Percentiles rank a stretch among this genome's conserved stretches.
Conservation (phyloP, 2,888 invertebrate species). For the Leucoma salicis region DNA sequence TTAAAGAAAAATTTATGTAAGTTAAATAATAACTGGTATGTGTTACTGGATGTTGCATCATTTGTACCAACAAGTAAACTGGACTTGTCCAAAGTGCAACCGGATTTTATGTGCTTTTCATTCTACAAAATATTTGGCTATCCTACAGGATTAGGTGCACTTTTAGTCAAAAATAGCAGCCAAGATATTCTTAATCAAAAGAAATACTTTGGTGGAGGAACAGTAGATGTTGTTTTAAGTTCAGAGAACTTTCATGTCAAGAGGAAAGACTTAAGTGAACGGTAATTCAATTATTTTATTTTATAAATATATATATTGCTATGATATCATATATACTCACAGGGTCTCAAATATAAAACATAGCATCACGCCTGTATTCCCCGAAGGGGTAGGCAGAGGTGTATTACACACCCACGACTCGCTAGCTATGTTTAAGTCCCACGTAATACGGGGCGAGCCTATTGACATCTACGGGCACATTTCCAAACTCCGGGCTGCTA, state of each 20-base stretch:
- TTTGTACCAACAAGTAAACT: slow-evolving; percentile 89
- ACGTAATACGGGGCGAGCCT: too few relatives aligned
- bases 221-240: slow-evolving; percentile 92
- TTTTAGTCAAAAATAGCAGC: slow-evolving; percentile 88
- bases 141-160: slow-evolving; percentile 96
- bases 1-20: slow-evolving; percentile 58
- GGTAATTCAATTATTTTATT: slow-evolving; percentile 69
- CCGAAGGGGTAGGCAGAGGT: too few relatives aligned
- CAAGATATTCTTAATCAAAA: slow-evolving; percentile 83
- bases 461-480: too few relatives aligned
- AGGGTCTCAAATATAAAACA: too few relatives aligned
- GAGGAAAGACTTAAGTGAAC: slow-evolving; percentile 85
- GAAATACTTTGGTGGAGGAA: slow-evolving; percentile 96
- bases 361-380: too few relatives aligned
- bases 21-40: slow-evolving; percentile 84
- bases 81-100: slow-evolving; percentile 86
- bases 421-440: too few relatives aligned
- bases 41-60: slow-evolving; percentile 93
- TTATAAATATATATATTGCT: background rate
- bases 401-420: too few relatives aligned
- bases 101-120: slow-evolving; percentile 95
- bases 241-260: slow-evolving; percentile 87
- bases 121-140: slow-evolving; percentile 98
- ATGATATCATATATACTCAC: too few relatives aligned
- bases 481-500: too few relatives aligned